Base-by-base conservation (phyloP, 1,140 invertebrate species). In the Drosophila tani region DNA sequence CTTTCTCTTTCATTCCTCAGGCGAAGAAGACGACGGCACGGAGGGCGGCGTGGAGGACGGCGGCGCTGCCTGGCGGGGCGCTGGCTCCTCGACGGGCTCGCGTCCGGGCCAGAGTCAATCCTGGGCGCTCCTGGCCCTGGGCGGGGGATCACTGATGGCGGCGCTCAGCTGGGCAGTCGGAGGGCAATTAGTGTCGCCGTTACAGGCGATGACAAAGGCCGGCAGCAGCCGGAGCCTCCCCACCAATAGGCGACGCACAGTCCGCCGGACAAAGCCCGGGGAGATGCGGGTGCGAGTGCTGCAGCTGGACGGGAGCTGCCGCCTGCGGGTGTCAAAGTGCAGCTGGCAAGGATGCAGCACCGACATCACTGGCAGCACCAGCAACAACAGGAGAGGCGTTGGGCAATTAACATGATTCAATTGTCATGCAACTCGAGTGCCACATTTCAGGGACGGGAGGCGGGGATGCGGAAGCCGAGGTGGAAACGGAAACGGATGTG, bases 351-450 rank as follows among this genome's bases (percentile, higher is more conserved):
- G 77, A 77, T 46, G 21, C 63, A 41, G 60, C 60, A 67, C 17
- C 71, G 65, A 58, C 60, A 68, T 1, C 21, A 21, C 21, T 3
- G 21, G 21, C 21, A 24, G 21, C 21, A 24, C 41, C 21, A 65
- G 24, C 55, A 75, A 58, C 68, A 68, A 29, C 66, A 69, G 85
- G 69, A 84, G 85, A 84, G 68, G 81, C 75, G 88, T 69, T 64
- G 75, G 85, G 82, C 85, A 90, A 90, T 90, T 90, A 90, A 91
- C 86, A 90, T 90, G 85, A 90, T 90, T 90, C 79, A 90, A 85
- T 90, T 85, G 86, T 64, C 85, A 79, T 63, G 75, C 79, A 82
- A 85, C 81, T 85, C 82, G 81, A 82, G 85, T 90, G 85, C 85
- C 85, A 90, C 81, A 90, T 65, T 82, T 79, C 75, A 82, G 81